These are phyloP conservation scores for Atta cephalotes DNA, from an alignment of 1,140 invertebrate genomes.

Conservation along the genomic window DNA sequence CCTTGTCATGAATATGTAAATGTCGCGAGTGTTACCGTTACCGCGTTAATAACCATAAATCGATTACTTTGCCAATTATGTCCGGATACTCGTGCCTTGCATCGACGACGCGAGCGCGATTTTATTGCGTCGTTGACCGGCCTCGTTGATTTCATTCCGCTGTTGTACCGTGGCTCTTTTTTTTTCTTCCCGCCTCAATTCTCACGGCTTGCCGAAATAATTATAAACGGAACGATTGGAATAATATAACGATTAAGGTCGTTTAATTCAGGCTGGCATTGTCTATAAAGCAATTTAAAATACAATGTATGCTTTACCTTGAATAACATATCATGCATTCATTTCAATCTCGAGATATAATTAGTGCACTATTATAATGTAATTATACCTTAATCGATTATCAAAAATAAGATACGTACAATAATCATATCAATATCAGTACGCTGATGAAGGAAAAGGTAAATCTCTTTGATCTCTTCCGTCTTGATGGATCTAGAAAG, in stretches of 20 bases:
- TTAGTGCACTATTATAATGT: background rate
- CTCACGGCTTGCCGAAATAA: conserved; percentile 44
- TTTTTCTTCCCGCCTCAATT: conserved; percentile 7
- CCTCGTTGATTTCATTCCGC: conserved; percentile 20
- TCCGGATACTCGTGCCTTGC: conserved; percentile 7
- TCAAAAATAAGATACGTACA: background rate
- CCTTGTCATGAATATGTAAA: conserved; percentile 71
- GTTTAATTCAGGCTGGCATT: background rate
- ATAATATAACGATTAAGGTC: conserved; percentile 38
- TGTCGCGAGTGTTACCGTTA: conserved; percentile 40
- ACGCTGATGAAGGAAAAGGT: too few relatives aligned
- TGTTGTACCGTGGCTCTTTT: background rate
- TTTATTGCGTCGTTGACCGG: conserved; percentile 53
- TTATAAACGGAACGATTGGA: conserved; percentile 40
- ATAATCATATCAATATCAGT: background rate
- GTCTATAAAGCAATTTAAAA: conserved; percentile 15
- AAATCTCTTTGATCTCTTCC: too few relatives aligned
- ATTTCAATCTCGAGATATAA: background rate
- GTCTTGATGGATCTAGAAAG: too few relatives aligned
- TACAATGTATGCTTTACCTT: background rate
- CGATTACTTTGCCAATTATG: conserved; percentile 70
- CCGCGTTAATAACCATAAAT: conserved; percentile 70
- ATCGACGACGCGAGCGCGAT: conserved; percentile 21
- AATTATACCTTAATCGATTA: background rate
- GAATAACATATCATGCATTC: background rate